Evolutionary conservation across 2,113 vertebrate genomes (phyloP), one percentile per base, ranked within the genome.

Genomic region (Nerophis lumbriciformis): DNA sequence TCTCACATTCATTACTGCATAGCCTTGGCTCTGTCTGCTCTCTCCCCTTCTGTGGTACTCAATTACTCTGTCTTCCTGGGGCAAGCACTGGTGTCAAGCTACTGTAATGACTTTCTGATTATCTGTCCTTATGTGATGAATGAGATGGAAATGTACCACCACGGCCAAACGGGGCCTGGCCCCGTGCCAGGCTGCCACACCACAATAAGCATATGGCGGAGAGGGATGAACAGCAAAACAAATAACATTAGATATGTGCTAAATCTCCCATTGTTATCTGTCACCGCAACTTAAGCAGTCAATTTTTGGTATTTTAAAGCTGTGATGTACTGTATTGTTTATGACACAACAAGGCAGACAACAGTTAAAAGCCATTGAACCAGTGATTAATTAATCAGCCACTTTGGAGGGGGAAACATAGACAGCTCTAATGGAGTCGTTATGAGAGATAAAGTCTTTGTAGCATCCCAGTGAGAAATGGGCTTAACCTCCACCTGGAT

Each of bases 101-200:
- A 83, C 89, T 80, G 84, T 92, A 91, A 93, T 92, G 87, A 91
- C 91, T 94, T 95, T 91, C 88, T 89, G 87, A 90, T 93, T 90
- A 85, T 93, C 85, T 93, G 81, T 92, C 89, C 92, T 90, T 92
- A 91, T 86, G 85, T 91, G 92, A 94, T 91, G 87, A 91, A 92
- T 92, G 83, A 92, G 93, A 92, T 91, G 83, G 90, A 88, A 89
- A 94, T 95, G 85, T 79, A 72, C 61, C 84, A 75, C 85, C 84
- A 63, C 62, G 71, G 82, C 89, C 79, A 83, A 90, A 79, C 72
- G 61, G 65, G 28, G 56, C 67, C 80, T 87, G 79, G 87, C 83
- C 48, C 68, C 16, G 69, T 82, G 78, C 85, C 82, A 83, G 75
- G 66, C 11, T 83, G 14, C 85, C 86, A 86, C 70, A 57, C 79